Evolutionary conservation across 1,140 invertebrate genomes (phyloP).

Genomic region (Drosophila aff.): DNA sequence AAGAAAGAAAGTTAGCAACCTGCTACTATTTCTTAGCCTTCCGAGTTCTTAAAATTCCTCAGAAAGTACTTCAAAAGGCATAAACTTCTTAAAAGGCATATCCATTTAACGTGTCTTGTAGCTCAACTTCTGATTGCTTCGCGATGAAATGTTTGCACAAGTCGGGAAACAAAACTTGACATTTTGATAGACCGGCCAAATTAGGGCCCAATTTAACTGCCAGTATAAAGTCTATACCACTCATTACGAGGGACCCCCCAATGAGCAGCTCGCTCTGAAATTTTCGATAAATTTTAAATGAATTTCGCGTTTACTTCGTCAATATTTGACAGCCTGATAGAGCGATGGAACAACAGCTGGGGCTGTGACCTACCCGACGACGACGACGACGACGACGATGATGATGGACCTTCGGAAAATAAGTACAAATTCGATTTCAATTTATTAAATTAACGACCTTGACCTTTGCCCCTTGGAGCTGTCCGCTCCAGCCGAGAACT

Average conservation of each 20-base stretch:
- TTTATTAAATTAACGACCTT: conserved; percentile 58
- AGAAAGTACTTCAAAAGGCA: background rate
- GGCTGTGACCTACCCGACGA: background rate
- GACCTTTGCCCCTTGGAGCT: conserved; percentile 39
- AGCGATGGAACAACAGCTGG: conserved; percentile 13
- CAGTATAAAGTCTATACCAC: conserved; percentile 15
- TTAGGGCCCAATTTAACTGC: conserved; percentile 52
- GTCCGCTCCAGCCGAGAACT: background rate
- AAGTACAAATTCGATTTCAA: conserved; percentile 68
- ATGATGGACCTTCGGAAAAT: conserved; percentile 51
- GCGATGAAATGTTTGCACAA: conserved; percentile 38
- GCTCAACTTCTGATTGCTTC: background rate
- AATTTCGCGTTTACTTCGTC: conserved; percentile 53
- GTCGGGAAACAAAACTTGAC: conserved; percentile 17
- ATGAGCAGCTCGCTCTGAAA: conserved; percentile 8
- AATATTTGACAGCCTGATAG: conserved; percentile 62
- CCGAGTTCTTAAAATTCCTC: background rate
- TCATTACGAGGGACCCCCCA: conserved; percentile 15
- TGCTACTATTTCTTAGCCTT: background rate
- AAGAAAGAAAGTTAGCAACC: background rate
- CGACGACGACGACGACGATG: background rate
- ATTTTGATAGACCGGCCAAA: conserved; percentile 46
- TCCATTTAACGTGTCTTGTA: background rate
- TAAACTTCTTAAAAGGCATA: background rate
- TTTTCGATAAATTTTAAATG: conserved; percentile 79